A percentile compares a stretch with the other conserved stretches of the same genome.
phyloP scores from a whole-genome alignment of 1,140 invertebrate genomes.

The Grapholita molesta region DNA sequence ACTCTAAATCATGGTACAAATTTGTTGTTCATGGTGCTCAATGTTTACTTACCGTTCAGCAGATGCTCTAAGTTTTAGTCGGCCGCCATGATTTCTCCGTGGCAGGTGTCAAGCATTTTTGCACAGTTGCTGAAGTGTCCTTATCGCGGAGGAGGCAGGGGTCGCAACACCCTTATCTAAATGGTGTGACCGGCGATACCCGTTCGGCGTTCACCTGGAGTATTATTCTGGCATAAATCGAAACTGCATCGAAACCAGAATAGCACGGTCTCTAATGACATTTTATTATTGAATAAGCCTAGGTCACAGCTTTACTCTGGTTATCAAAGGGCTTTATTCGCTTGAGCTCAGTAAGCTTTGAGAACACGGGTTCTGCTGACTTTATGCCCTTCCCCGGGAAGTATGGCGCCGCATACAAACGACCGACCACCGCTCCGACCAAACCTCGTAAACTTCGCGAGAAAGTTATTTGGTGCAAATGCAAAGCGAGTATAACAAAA shows the following conservation, averaged over 20 bases:
- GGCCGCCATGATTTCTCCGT: not conserved
- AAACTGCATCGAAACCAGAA: not conserved
- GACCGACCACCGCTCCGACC: conserved; percentile 40
- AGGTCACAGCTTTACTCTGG: not conserved
- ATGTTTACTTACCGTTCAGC: not conserved
- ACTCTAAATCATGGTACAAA: too few species aligned
- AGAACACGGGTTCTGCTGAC: conserved; percentile 30
- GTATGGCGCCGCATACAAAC: conserved; percentile 53
- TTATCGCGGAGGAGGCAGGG: conserved; percentile 40
- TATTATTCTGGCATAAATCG: not conserved
- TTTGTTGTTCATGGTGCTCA: too few species aligned
- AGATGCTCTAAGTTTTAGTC: not conserved
- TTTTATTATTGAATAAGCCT: not conserved
- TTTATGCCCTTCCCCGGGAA: conserved; percentile 59
- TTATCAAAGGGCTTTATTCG: not conserved
- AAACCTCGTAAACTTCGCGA: conserved; percentile 41
- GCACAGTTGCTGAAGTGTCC: conserved; percentile 10
- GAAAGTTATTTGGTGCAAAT: not conserved
- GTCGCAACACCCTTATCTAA: conserved; percentile 58
- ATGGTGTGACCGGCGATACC: conserved; percentile 52
- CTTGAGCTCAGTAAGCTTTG: not conserved
- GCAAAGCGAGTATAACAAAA: not conserved
- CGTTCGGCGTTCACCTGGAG: conserved; percentile 45
- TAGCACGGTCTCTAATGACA: not conserved
- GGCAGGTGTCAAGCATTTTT: conserved; percentile 5